Conservation (phyloP, 2,797 vertebrate genomes). For the Myiothlypis coronata region DNA sequence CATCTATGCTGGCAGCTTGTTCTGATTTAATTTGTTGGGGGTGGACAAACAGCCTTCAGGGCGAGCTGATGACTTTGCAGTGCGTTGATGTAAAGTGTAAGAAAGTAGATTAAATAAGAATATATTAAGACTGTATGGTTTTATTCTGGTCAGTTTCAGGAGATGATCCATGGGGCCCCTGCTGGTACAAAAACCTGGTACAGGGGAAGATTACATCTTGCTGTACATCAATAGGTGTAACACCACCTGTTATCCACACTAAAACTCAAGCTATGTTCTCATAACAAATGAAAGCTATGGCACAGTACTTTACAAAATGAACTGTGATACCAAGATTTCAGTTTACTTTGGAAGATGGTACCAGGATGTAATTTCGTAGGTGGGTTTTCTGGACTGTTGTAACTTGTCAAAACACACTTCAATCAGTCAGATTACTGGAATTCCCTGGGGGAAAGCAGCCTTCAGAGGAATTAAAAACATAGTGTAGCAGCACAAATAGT, state of each 20-base stretch:
- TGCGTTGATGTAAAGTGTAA: not conserved
- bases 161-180: not conserved
- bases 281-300: not conserved
- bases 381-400: slow-evolving; percentile 44
- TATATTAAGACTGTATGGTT: not conserved
- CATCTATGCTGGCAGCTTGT: not conserved
- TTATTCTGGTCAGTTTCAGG: not conserved
- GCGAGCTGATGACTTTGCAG: not conserved
- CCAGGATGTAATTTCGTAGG: slow-evolving; percentile 46
- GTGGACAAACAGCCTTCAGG: not conserved
- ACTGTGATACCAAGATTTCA: not conserved
- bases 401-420: slow-evolving; percentile 54
- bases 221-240: not conserved
- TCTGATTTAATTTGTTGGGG: not conserved
- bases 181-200: not conserved
- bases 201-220: not conserved
- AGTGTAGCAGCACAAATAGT: not conserved
- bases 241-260: not conserved
- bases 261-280: not conserved
- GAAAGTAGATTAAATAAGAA: not conserved
- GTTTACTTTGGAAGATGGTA: slow-evolving; percentile 59
- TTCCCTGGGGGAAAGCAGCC: slow-evolving; percentile 35
- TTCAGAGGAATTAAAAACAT: slow-evolving; percentile 39
- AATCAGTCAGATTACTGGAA: slow-evolving; percentile 47
- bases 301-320: not conserved